Evolutionary conservation across 2,797 vertebrate genomes (phyloP).

Genomic region (Amblyopsis hoosieri): DNA sequence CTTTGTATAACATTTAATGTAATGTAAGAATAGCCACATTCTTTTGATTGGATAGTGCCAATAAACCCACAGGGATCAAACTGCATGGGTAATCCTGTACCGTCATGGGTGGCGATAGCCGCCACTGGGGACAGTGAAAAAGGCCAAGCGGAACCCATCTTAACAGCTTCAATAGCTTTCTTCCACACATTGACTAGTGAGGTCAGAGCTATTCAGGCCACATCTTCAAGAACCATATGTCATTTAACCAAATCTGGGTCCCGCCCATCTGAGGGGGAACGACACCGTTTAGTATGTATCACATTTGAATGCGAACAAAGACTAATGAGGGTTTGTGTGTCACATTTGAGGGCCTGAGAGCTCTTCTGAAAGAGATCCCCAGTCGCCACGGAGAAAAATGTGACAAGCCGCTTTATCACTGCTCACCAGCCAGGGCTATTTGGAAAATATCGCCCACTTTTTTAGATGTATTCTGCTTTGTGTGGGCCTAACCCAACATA

Average conservation of each 20-base stretch:
- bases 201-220: conserved; percentile 32
- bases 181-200: conserved; percentile 46
- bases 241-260: conserved; percentile 90
- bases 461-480: conserved; percentile 69
- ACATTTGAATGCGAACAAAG: conserved; percentile 95
- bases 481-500: conserved; percentile 76
- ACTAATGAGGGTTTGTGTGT: conserved; percentile 82
- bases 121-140: conserved; percentile 70
- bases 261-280: conserved; percentile 84
- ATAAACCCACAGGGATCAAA: conserved; percentile 4
- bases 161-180: conserved; percentile 73
- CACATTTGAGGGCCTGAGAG: conserved; percentile 79
- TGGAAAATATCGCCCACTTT: conserved; percentile 84
- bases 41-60: no score
- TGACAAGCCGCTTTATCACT: conserved; percentile 90
- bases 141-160: conserved; percentile 67
- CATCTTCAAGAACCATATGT: conserved; percentile 77
- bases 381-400: conserved; percentile 92
- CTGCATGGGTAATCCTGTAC: conserved; percentile 66
- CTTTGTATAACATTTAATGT: no score
- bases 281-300: conserved; percentile 86
- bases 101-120: conserved; percentile 67
- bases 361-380: conserved; percentile 86
- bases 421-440: conserved; percentile 77
- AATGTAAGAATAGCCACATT: no score